A percentile compares a stretch with the other conserved stretches of the same genome.
Conservation (phyloP, 2,113 vertebrate genomes). For the Labrus mixtus region DNA sequence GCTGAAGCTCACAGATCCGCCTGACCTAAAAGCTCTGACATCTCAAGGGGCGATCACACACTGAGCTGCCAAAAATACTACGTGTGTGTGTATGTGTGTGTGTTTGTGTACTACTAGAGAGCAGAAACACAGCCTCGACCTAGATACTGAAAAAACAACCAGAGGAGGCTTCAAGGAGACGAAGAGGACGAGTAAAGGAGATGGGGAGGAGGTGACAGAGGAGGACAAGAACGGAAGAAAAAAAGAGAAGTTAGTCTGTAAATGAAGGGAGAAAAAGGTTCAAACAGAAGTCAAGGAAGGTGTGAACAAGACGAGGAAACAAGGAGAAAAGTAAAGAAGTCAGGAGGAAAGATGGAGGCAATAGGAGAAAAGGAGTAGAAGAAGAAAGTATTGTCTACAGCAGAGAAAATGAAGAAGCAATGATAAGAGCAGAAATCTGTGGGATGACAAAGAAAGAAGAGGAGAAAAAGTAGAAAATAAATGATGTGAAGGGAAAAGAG, state of each 20-base stretch:
- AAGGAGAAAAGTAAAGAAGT: too few relatives aligned
- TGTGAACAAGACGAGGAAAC: too few relatives aligned
- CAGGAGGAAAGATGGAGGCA: too few relatives aligned
- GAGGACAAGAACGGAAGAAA: too few relatives aligned
- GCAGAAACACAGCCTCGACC: constrained; percentile 66
- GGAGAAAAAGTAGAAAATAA: not conserved
- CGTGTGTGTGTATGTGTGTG: constrained; percentile 17
- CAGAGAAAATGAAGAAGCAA: too few relatives aligned
- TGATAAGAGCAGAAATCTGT: too few relatives aligned
- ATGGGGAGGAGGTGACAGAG: not conserved
- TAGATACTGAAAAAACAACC: constrained; percentile 40
- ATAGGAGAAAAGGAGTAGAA: too few relatives aligned
- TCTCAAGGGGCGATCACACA: constrained; percentile 68
- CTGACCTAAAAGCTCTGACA: constrained; percentile 73
- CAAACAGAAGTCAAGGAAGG: too few relatives aligned
- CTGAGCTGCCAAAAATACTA: constrained; percentile 64
- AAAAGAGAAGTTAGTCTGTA: too few relatives aligned
- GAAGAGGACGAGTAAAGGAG: not conserved
- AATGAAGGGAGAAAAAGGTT: too few relatives aligned
- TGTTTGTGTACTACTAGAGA: constrained; percentile 32
- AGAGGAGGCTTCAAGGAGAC: constrained; percentile 30
- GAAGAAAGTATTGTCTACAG: too few relatives aligned
- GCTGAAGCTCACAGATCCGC: constrained; percentile 48
- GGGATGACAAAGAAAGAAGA: not conserved
- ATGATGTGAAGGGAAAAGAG: not conserved